phyloP scores from a whole-genome alignment of 1,140 invertebrate genomes.

The Trissolcus basalis region DNA sequence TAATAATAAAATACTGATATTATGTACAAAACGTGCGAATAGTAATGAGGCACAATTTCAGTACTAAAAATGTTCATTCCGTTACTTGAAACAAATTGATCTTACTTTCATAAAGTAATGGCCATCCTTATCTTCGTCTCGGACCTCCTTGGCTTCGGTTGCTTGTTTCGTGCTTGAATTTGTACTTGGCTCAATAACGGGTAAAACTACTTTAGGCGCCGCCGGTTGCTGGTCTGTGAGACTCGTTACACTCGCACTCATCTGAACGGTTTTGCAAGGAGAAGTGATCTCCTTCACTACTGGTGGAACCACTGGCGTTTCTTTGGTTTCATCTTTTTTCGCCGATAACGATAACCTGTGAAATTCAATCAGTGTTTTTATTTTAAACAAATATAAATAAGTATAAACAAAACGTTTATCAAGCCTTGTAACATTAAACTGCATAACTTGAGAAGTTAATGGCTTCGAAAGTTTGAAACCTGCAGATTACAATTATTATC shows the following conservation, averaged over 20 bases:
- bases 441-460: too few species aligned
- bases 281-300: constrained; percentile 22
- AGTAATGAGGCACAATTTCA: neutral
- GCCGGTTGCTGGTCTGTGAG: constrained; percentile 74
- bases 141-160: constrained; percentile 41
- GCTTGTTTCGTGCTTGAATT: constrained; percentile 64
- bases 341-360: constrained; percentile 48
- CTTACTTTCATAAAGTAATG: constrained; percentile 83
- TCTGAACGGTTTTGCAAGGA: constrained; percentile 26
- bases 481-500: too few species aligned
- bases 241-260: constrained; percentile 63
- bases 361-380: neutral
- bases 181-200: constrained; percentile 67
- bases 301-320: constrained; percentile 22
- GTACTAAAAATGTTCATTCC: neutral
- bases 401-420: too few species aligned
- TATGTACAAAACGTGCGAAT: neutral
- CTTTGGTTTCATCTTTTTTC: constrained; percentile 52
- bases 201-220: constrained; percentile 75
- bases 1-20: neutral
- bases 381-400: neutral
- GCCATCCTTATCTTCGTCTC: constrained; percentile 79
- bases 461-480: too few species aligned
- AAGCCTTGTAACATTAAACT: too few species aligned
- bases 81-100: constrained; percentile 14